These are phyloP conservation scores for Suricata suricatta DNA, from an alignment of 2,113 vertebrate genomes.

Conservation along the genomic window DNA sequence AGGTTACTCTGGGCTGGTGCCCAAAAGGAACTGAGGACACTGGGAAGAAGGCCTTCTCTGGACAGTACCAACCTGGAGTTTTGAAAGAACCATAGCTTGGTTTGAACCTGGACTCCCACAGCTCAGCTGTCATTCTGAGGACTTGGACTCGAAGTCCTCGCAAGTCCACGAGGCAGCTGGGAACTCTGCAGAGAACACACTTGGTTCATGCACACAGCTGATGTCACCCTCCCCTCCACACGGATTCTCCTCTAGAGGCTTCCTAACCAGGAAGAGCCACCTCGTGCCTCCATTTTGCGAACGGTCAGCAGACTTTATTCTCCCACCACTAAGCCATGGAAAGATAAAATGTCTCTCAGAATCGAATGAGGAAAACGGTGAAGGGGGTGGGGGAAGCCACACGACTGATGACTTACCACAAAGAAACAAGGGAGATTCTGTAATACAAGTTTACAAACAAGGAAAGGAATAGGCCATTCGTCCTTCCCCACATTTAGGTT, in stretches of 20 bases:
- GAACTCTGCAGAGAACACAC: neutral
- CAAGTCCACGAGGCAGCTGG: rapidly evolving
- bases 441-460: neutral
- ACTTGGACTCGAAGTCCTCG: rapidly evolving
- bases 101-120: neutral
- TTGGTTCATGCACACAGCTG: neutral
- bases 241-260: neutral
- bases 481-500: neutral
- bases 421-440: neutral
- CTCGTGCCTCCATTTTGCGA: neutral
- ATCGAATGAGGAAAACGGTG: neutral
- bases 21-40: slow-evolving; percentile 1
- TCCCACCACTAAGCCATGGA: neutral
- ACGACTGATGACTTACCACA: neutral
- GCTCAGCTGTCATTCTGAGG: neutral
- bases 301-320: neutral
- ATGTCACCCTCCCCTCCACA: neutral
- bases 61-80: neutral
- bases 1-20: neutral
- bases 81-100: neutral
- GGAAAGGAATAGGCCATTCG: neutral
- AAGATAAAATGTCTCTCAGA: neutral
- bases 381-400: too few species aligned
- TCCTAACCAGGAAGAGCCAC: neutral
- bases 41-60: neutral